Evolutionary conservation across 1,140 invertebrate genomes (phyloP).

Genomic region (Diorhabda elongata): DNA sequence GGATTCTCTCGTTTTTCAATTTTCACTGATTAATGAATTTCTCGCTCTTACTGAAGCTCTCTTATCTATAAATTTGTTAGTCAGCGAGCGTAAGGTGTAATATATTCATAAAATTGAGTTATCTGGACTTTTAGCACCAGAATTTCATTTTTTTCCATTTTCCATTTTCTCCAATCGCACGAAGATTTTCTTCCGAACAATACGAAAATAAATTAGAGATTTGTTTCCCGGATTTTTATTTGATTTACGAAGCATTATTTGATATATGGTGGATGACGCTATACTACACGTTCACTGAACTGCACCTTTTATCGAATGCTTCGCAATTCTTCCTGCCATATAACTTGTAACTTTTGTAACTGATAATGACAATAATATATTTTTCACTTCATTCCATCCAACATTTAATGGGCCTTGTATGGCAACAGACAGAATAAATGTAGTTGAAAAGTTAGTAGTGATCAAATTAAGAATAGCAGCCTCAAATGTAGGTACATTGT

Average conservation of each 20-base stretch:
- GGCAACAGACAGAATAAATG: too few relatives aligned
- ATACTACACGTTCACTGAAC: too few relatives aligned
- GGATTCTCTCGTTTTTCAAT: too few relatives aligned
- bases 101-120: conserved; percentile 3
- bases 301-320: too few relatives aligned
- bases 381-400: too few relatives aligned
- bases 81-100: not conserved
- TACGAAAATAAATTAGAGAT: not conserved
- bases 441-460: too few relatives aligned
- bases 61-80: conserved; percentile 3
- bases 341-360: too few relatives aligned
- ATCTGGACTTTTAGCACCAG: not conserved
- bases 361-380: too few relatives aligned
- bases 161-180: not conserved
- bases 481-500: too few relatives aligned
- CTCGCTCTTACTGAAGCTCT: not conserved
- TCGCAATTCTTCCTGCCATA: too few relatives aligned
- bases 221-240: not conserved
- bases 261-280: not conserved
- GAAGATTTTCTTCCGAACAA: not conserved
- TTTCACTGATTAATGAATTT: not conserved
- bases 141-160: not conserved
- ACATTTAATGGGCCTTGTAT: too few relatives aligned
- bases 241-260: not conserved
- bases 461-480: too few relatives aligned